Base-by-base conservation (phyloP, 1,140 invertebrate species). In the Mactra quadrangularis region DNA sequence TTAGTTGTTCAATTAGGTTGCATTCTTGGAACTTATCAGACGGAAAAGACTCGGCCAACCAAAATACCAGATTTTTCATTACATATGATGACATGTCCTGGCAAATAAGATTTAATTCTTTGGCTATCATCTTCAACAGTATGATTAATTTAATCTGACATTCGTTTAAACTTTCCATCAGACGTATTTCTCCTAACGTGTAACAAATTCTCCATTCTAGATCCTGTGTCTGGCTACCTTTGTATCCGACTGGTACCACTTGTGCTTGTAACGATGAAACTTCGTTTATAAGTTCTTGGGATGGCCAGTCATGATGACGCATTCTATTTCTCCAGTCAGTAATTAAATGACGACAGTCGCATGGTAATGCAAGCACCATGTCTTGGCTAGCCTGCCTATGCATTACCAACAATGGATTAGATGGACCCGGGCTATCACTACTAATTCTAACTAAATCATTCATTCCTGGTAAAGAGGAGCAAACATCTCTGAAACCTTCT, bases 191-290 rank as follows among this genome's bases (percentile, higher is more conserved):
- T 19, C 29, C 76, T 0, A 45, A 1, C 15, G 33, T 66, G 53
- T 53, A 79, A 47, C 76, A 33, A 45, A 79, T 57, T 45, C 76
- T 29, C 76, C 76, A 79, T 45, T 79, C 60, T 22, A 79, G 25
- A 22, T 70, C 52, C 41, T 55, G 19, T 11, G 35, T 27, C 25
- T 38, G 15, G 29, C 17, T 55, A 2, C 50, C 50, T 22, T 57
- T 64, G 19, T 57, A 45, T 2, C 76, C 76, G 29, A 47, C 50
- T n/a, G 76, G 76, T 6, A 79, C 76, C n/a, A 79, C 27, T 38
- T 57, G 22, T 15, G n/a, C 29, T 19, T 41, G 45, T 22, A 70
- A 29, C 7, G 2, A 27, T 31, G 53, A 27, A n/a, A 59, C 47
- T 35, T 27, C 19, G n/a, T 38, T 31, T 2, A 79, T 68, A 1